Evolutionary conservation across 2,888 invertebrate species (phyloP), one percentile per base, ranked within the genome.

Genomic region (Agriotes lineatus): DNA sequence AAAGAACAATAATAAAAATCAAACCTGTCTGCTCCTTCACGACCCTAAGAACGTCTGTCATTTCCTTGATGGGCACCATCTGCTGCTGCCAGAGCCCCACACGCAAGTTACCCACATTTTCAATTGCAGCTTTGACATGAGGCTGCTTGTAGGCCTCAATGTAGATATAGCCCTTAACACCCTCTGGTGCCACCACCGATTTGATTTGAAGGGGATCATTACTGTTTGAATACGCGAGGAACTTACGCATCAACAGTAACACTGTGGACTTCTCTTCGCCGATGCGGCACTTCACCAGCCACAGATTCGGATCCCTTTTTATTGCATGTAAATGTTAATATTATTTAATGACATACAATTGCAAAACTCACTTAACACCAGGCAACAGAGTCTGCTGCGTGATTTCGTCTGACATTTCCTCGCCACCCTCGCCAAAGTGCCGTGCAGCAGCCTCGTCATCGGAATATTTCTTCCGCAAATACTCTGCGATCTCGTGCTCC

Each of bases 61-160:
- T 99, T 86, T 99, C 99, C 79, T 97, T 97, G 72, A 99, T 99
- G 0, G 99, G 99, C 0, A 99, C 99, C 99, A 99, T 99, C 82
- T 90, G 90, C 76, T 98, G 99, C 77, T 95, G 94, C 92, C 94
- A 97, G 71, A 92, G 89, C n/a, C 97, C 98, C 89, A 95, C 91
- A 69, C 94, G 88, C 4, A 99, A 87, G 75, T 95, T 97, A 0
- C 96, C 94, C 1, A 99, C 93, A 80, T 97, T 97, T 70, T 95
- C 93, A 63, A 99, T 99, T 0, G 96, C 92, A 2, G 94, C 90
- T 83, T 99, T 98, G 0, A 99, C 98, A 81, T 99, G 99, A 0
- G 99, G 96, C 82, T 99, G 98, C 82, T 99, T 99, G 85, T 92
- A 99, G 0, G 99, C 96, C 82, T 99, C 99, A 61, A 99, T 91